These are phyloP conservation scores for Labeo catla DNA, from an alignment of 2,113 vertebrate genomes.

Conservation along the genomic window DNA sequence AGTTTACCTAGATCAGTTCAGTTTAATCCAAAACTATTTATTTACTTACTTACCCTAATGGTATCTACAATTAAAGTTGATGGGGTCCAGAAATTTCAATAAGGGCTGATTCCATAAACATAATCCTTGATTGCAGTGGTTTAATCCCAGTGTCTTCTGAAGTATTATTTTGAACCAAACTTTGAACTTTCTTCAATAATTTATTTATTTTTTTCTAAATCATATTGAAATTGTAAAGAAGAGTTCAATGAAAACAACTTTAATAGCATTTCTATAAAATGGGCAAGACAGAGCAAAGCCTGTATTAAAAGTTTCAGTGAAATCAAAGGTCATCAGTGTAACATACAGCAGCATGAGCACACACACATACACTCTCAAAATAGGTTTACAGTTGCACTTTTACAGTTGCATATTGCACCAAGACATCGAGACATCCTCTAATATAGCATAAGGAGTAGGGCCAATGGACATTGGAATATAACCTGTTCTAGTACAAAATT, in stretches of 20 bases:
- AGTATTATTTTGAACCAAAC: background rate
- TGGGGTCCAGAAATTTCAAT: background rate
- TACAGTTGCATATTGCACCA: conserved; percentile 74
- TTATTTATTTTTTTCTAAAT: background rate
- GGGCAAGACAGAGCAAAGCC: conserved; percentile 59
- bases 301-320: conserved; percentile 72
- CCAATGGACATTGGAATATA: background rate
- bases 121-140: background rate
- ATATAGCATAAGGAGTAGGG: conserved; percentile 52
- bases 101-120: background rate
- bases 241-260: conserved; percentile 56
- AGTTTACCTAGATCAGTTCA: background rate
- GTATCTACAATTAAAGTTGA: no score
- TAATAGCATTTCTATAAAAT: conserved; percentile 68
- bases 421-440: conserved; percentile 61
- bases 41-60: no score
- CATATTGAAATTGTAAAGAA: background rate
- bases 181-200: background rate
- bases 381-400: conserved; percentile 26
- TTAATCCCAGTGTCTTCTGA: background rate
- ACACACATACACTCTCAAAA: conserved; percentile 55
- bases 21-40: background rate
- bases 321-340: conserved; percentile 68
- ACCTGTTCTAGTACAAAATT: background rate
- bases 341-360: conserved; percentile 61